These are phyloP conservation scores for Diachrysia chrysitis DNA, from an alignment of 2,888 invertebrate genomes.

Conservation along the genomic window DNA sequence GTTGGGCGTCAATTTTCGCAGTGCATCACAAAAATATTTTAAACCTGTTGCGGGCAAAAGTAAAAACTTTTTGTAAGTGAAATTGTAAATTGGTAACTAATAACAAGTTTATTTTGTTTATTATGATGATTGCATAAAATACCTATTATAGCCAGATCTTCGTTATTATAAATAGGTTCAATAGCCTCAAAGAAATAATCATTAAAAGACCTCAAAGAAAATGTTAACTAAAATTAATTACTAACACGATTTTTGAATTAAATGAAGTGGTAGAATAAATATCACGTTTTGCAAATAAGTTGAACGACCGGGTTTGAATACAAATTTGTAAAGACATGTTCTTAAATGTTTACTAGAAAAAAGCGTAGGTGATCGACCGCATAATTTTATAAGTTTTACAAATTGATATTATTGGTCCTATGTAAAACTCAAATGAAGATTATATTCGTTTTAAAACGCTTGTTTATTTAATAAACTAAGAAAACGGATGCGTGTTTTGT, in stretches of 20 bases:
- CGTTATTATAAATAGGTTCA: constrained; percentile 39
- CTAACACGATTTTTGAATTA: constrained; percentile 59
- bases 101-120: not conserved
- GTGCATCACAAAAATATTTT: no score
- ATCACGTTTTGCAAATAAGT: constrained; percentile 52
- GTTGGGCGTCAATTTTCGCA: no score
- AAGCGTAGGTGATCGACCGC: not conserved
- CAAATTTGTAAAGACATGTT: constrained; percentile 15
- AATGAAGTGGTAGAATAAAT: constrained; percentile 49
- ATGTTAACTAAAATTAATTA: constrained; percentile 25
- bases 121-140: not conserved
- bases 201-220: not conserved
- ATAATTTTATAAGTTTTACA: constrained; percentile 31
- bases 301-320: constrained; percentile 55
- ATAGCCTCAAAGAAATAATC: constrained; percentile 44
- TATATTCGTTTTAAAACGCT: not conserved
- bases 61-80: no score
- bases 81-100: no score
- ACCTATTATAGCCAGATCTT: not conserved
- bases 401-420: constrained; percentile 22
- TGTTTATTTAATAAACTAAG: not conserved
- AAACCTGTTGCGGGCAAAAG: no score
- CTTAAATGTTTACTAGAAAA: constrained; percentile 1
- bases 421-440: constrained; percentile 16
- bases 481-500: constrained; percentile 8